Evolutionary conservation across 2,113 vertebrate species (phyloP).

Genomic region (Solea senegalensis): DNA sequence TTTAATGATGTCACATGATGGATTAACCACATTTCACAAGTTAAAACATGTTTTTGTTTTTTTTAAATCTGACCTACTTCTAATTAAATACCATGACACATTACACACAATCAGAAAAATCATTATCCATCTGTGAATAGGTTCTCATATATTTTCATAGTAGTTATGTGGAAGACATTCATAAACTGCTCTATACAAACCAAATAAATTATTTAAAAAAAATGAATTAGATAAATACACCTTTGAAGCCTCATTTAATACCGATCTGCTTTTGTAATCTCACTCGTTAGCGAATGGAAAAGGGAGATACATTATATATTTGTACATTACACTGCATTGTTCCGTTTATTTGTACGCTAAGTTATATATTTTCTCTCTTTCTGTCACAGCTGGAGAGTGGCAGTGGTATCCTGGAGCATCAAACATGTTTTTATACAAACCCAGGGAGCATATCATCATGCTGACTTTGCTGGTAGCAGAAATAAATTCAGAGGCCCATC

Average conservation of each 20-base stretch:
- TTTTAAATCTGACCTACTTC: neutral
- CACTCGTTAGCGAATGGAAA: no score
- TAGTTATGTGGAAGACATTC: no score
- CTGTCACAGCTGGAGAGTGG: conserved; percentile 7
- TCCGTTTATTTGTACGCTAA: conserved; percentile 6
- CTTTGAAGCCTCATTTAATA: neutral
- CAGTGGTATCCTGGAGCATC: conserved; percentile 42
- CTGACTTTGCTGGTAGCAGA: conserved; percentile 67
- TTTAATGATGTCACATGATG: neutral
- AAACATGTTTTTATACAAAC: conserved; percentile 50
- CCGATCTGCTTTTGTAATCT: no score
- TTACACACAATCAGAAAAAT: no score
- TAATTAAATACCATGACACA: neutral
- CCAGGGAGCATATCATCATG: conserved; percentile 54
- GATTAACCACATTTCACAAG: neutral
- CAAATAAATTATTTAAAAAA: neutral
- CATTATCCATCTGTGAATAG: no score
- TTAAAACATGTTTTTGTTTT: neutral
- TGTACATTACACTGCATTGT: neutral
- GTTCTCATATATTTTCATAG: no score
- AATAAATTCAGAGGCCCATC: conserved; percentile 62
- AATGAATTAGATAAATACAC: neutral
- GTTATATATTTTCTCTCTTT: conserved; percentile 1
- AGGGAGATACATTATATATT: no score
- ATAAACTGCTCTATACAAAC: no score